Base-by-base conservation (phyloP, 2,888 invertebrate genomes). In the Phengaris arion region DNA sequence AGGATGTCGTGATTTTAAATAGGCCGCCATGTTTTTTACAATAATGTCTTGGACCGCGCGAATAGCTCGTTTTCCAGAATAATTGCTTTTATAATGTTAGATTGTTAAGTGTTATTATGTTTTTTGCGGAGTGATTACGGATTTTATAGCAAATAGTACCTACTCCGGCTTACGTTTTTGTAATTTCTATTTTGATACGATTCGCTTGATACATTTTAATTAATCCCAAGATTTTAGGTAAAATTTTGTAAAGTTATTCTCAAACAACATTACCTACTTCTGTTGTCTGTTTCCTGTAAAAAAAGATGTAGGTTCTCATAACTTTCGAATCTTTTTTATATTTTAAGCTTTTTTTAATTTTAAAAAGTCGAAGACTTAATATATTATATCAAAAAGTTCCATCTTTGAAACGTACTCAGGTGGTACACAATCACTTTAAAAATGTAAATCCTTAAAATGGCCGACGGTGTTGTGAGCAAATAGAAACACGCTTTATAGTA, bases 1-100 rank as follows among this genome's bases (percentile, higher is more conserved):
- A 88, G 91, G 91, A 92, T 91, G 88, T 89, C 86, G 87, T 89
- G 90, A 89, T 89, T 84, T 77, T 77, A 77, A 78, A 78, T 76
- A 75, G 77, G 76, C 76, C 59, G 52, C 74, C 64, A 77, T 78
- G 78, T 78, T 80, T 76, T 76, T 52, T 76, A 76, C 35, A 74
- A 76, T 78, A 77, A 77, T 78, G 75, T 79, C 77, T 77, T 68
- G 57, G 57, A 77, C 68, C 73, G 74, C 77, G 77, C 78, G 76
- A 78, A 78, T 77, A 73, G 76, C 77, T 77, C 75, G 74, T 77
- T 78, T 78, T 76, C 76, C 51, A 51, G 70, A 70, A 15, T 64
- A 64, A 64, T 70, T 48, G 70, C 70, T 51, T 15, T 22, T 70
- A 48, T 64, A 69, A 69, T 57, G 45, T 74, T 74, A 70, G 45